A percentile compares a stretch with the other conserved stretches of the same genome.
Evolutionary conservation across 2,113 vertebrate species (phyloP).

Genomic region (Tachycineta bicolor): DNA sequence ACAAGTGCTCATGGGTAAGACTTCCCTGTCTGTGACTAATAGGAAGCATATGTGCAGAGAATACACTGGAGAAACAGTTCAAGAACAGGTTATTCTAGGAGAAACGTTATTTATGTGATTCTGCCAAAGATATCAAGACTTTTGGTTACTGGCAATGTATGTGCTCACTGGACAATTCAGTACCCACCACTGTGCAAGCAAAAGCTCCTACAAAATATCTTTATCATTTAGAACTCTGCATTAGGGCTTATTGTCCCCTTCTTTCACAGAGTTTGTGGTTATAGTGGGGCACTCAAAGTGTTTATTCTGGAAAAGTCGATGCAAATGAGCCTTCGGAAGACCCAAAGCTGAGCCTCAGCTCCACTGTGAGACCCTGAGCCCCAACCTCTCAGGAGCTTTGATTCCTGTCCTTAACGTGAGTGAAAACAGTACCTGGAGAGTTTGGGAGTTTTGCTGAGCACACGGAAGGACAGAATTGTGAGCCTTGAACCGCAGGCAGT

Average conservation of each 20-base stretch:
- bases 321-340: not conserved
- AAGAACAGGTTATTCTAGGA: slow-evolving; percentile 46
- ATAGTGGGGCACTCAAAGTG: not conserved
- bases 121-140: slow-evolving; percentile 27
- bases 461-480: not conserved
- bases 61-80: not conserved
- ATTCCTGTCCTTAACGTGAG: not conserved
- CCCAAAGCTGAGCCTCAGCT: not conserved
- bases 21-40: not conserved
- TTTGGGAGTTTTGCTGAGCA: not conserved
- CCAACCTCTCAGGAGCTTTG: too few species aligned
- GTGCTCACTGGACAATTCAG: not conserved
- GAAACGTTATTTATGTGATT: not conserved
- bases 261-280: not conserved
- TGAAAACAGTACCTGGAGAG: not conserved
- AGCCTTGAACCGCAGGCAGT: not conserved
- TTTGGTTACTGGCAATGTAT: not conserved
- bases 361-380: not conserved
- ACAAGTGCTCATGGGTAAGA: not conserved
- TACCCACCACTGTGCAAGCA: not conserved
- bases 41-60: slow-evolving; percentile 24
- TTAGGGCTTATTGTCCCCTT: not conserved
- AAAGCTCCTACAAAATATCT: not conserved
- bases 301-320: not conserved
- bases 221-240: not conserved